Evolutionary conservation across 2,888 invertebrate species (phyloP), one percentile per base, ranked within the genome.

Genomic region (Bhutanitis thaidina): DNA sequence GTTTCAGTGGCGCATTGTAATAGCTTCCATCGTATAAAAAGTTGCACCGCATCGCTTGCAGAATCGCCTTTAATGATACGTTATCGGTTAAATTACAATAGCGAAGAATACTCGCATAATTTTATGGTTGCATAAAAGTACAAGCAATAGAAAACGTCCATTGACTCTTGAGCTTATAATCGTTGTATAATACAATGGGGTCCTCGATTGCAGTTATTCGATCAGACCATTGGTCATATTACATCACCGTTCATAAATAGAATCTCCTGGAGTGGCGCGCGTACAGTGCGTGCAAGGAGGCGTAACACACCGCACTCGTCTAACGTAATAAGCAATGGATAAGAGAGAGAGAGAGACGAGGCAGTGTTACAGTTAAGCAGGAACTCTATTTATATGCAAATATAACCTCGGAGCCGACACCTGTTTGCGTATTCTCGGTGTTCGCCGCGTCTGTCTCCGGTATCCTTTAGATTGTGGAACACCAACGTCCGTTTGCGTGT

Each of bases 301-400:
- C 77, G 79, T 75, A 70, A 72, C 75, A 67, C 67, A 74, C 77
- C 71, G 77, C 69, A 63, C 84, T 81, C 68, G 69, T 85, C 84
- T 81, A 77, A 69, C 84, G 57, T 56, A 51, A 69, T 67, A 64
- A 63, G 61, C 65, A 60, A 61, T 60, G 61, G 71, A 67, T 67
- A 71, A 67, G 87, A 76, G 78, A 74, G 84, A 74, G 84, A 86
- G 78, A 83, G 80, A 80, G 87, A 88, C 80, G 72, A 74, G 73
- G 60, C 69, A 72, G 76, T 81, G 87, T 79, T 89, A 89, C 88
- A 88, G 89, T 89, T 89, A 88, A 87, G 87, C 87, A 87, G 88
- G 88, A 87, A 88, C 88, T 89, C 89, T 88, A 89, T 89, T 88
- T 89, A 89, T 88, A 89, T 89, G 89, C 89, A 88, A 89, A 89